phyloP scores from a whole-genome alignment of 2,888 invertebrate species.

The Stenotaenia linearis region DNA sequence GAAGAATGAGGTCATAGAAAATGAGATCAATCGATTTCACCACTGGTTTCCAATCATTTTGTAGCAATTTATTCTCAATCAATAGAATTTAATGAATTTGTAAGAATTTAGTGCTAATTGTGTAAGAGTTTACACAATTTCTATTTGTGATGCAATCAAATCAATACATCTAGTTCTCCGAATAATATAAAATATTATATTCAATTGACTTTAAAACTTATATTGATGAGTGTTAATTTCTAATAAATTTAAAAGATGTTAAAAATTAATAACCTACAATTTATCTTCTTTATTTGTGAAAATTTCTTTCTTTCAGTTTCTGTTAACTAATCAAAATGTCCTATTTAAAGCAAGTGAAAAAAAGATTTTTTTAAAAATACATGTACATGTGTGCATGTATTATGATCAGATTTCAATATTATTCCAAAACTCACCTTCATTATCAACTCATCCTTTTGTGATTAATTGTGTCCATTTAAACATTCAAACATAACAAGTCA shows the following conservation, averaged over 20 bases:
- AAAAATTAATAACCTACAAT: neutral
- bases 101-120: neutral
- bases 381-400: neutral
- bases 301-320: too few relatives aligned
- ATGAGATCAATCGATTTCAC: neutral
- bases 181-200: too few relatives aligned
- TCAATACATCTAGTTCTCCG: too few relatives aligned
- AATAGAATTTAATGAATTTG: neutral
- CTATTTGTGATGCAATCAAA: too few relatives aligned
- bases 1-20: conserved; percentile 13
- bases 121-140: too few relatives aligned
- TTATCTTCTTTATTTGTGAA: neutral
- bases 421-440: neutral
- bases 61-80: neutral
- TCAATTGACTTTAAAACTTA: too few relatives aligned
- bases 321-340: neutral
- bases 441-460: neutral
- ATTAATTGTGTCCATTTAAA: neutral
- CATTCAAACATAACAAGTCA: neutral
- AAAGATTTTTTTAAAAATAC: neutral
- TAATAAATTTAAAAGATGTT: neutral
- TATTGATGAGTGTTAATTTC: too few relatives aligned
- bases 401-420: neutral
- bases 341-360: neutral
- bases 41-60: neutral